phyloP scores from a whole-genome alignment of 2,888 invertebrate species.

The Flexamia atlantica region DNA sequence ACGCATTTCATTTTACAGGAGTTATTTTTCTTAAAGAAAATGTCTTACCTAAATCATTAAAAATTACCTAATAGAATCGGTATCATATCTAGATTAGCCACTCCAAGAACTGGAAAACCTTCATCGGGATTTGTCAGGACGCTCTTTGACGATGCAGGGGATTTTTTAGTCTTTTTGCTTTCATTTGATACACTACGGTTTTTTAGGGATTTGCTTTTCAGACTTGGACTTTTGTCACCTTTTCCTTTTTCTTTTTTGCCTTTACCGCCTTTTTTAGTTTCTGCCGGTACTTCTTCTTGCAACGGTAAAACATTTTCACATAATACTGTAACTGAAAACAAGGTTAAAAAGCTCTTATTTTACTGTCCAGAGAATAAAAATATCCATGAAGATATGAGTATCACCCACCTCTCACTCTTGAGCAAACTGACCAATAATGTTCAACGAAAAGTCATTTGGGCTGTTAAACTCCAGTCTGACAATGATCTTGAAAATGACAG shows the following conservation, averaged over 20 bases:
- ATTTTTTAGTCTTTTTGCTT: constrained; percentile 17
- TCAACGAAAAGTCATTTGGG: no score
- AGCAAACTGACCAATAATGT: no score
- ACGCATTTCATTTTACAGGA: no score
- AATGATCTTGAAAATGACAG: no score
- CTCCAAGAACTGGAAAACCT: not conserved
- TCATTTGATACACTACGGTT: not conserved
- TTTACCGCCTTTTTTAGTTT: not conserved
- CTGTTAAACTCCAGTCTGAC: no score
- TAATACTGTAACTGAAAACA: constrained; percentile 4
- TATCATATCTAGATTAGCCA: constrained; percentile 17
- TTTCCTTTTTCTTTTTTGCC: constrained; percentile 19
- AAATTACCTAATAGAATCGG: not conserved
- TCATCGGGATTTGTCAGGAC: not conserved
- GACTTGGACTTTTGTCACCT: constrained; percentile 2
- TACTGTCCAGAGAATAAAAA: no score
- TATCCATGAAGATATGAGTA: no score
- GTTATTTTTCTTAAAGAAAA: no score
- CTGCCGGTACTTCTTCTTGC: not conserved
- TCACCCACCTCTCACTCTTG: no score
- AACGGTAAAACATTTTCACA: not conserved
- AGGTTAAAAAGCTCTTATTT: no score
- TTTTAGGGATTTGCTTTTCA: not conserved
- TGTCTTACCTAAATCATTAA: not conserved
- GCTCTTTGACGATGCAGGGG: not conserved